Base-by-base conservation (phyloP, 2,797 vertebrate species). In the Cyclopterus lumpus region DNA sequence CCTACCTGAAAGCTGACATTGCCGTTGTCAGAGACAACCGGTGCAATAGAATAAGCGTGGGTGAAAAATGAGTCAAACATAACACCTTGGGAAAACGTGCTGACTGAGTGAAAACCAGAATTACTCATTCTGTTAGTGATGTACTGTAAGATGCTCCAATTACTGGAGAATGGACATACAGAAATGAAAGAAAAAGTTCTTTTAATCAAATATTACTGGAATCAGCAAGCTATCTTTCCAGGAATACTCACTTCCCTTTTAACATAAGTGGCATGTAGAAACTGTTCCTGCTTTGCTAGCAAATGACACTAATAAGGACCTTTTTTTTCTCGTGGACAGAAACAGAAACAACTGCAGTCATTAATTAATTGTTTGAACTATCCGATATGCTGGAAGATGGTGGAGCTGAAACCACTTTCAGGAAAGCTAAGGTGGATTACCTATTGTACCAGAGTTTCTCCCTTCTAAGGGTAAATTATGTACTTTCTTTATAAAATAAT, bases 231-330 rank as follows among this genome's bases (percentile, higher is more conserved):
- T 8, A 6, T 55, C 22, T 67, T 86, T 64, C 62, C 85, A 73
- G 82, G 36, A 90, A 86, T 4, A 18, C 5, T 36, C 26, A 67
- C 65, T 90, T 90, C 87, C 59, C 44, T 42, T 81, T 79, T 63
- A 5, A 38, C 16, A n/a, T n/a, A 6, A 16, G 20, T 2, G 18
- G 0, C 4, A 18, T 1, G 63, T 6, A 53, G 20, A 77, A 75
- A 58, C 42, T 49, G 49, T 36, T 75, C 42, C 15, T 71, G 74
- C 69, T 80, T 58, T 30, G 63, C 42, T 18, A 34, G 15, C 8
- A 22, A 32, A 15, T 28, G 3, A 53, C 18, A 51, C 18, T 15
- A 0, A 55, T 4, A 8, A 18, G 1, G 6, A 62, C 1, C 36
- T 75, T 73, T 72, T 54, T 42, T 81, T 69, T 73, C 7, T 63